phyloP scores from a whole-genome alignment of 2,797 vertebrate genomes.

The Bufotes viridis region DNA sequence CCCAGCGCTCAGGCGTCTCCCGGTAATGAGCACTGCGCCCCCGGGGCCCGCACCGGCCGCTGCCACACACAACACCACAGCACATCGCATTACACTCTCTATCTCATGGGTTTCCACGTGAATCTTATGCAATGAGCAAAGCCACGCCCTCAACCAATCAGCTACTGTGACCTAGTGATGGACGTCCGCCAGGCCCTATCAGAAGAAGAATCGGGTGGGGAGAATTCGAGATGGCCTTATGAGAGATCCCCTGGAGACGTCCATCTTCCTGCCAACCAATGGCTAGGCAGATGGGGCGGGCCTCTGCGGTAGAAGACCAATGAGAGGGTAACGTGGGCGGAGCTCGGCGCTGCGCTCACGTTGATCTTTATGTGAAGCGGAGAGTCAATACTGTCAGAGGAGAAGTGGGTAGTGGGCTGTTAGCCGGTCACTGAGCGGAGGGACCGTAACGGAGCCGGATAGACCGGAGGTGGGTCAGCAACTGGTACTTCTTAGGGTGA shows the following conservation, averaged over 20 bases:
- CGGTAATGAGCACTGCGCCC: not conserved
- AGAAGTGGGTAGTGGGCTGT: not conserved
- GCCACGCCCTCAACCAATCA: conserved; percentile 37
- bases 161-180: not conserved
- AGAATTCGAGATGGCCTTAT: not conserved
- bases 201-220: not conserved
- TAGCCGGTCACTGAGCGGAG: not conserved
- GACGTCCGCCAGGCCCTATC: conserved; percentile 6
- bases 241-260: not conserved
- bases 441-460: not conserved
- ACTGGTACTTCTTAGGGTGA: too few species aligned
- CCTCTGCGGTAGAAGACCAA: not conserved
- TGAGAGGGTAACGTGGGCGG: not conserved
- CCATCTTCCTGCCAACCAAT: not conserved
- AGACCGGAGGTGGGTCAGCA: not conserved
- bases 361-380: conserved; percentile 29
- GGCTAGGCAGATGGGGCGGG: not conserved
- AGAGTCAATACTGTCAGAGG: not conserved
- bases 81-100: not conserved
- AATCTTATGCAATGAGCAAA: conserved; percentile 53
- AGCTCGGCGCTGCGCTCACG: not conserved
- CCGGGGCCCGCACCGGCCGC: not conserved
- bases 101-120: conserved; percentile 55
- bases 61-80: not conserved
- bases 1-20: not conserved